These are phyloP conservation scores for Chesias legatella DNA, from an alignment of 2,888 invertebrate genomes.

Conservation along the genomic window DNA sequence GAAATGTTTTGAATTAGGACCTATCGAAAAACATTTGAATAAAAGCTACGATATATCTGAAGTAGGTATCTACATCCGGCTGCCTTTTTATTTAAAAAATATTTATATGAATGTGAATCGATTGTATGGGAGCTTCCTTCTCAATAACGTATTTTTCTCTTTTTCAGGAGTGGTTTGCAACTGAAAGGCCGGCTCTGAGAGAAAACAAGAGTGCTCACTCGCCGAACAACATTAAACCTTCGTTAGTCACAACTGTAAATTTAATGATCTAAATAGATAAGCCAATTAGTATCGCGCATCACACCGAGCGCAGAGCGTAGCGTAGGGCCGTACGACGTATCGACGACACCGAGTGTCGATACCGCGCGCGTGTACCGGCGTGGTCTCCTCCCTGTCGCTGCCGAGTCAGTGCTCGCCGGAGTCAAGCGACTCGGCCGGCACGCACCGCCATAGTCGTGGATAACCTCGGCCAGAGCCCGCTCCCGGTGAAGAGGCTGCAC, in stretches of 20 bases:
- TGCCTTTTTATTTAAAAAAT: conserved; percentile 35
- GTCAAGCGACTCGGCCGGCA: conserved; percentile 78
- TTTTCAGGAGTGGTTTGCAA: conserved; percentile 71
- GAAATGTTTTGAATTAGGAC: conserved; percentile 40
- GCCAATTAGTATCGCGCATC: conserved; percentile 49
- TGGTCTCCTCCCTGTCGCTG: conserved; percentile 66
- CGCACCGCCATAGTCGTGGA: conserved; percentile 79
- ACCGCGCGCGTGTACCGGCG: conserved; percentile 66
- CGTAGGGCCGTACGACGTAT: too few species aligned
- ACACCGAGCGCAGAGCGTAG: conserved; percentile 50
- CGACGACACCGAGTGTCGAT: conserved; percentile 55
- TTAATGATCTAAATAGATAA: conserved; percentile 42
- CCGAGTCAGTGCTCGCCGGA: conserved; percentile 77
- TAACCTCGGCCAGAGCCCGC: conserved; percentile 79
- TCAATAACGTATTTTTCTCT: conserved; percentile 35
- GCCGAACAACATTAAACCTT: conserved; percentile 53
- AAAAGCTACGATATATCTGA: conserved; percentile 14
- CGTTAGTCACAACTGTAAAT: conserved; percentile 36
- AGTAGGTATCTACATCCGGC: conserved; percentile 32
- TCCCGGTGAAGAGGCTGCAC: conserved; percentile 81
- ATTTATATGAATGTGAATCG: conserved; percentile 2
- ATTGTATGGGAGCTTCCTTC: background rate
- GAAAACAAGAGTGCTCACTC: conserved; percentile 60
- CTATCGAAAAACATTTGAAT: conserved; percentile 24
- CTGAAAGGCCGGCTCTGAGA: conserved; percentile 59